Evolutionary conservation across 2,113 vertebrate genomes (phyloP), one percentile per base, ranked within the genome.

Genomic region (Bettongia penicillata): DNA sequence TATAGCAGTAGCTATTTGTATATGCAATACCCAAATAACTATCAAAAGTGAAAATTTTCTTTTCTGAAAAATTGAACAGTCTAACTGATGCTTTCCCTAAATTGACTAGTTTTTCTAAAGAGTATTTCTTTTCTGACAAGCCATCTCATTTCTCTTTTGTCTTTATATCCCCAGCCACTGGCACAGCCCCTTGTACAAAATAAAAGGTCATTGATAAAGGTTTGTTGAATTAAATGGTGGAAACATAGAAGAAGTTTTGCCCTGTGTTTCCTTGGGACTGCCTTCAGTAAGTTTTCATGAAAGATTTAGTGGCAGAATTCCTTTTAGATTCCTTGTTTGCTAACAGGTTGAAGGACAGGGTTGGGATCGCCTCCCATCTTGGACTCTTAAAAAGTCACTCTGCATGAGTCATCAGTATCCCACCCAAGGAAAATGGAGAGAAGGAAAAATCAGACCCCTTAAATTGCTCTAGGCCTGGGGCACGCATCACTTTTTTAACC

Each of bases 391-490:
- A 93, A 96, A 96, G 84, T 52, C 94, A 93, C 90, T 92, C 90
- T 92, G 94, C 91, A 90, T 98, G 95, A 97, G 96, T 98, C 95
- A 96, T 96, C 51, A 97, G 93, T 91, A 52, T 96, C 92, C 93
- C 31, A 90, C 53, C 94, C 61, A 95, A 93, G 91, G 61, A 50
- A 93, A 94, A 97, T 96, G 92, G 25, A 90, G 26, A 94, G 51
- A 89, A 96, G 49, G 48, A 91, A 93, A 92, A 84, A 52, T 55
- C 19, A 95, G 98, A 97, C 97, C 94, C 96, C 96, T 97, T 97
- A 98, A 91, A 93, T 94, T 96, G 94, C 95, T 94, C 90, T 91
- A 95, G 57, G 90, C 90, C 89, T 95, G 31, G 43, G 94, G 91
- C 51, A 43, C 49, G 48, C 53, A 92, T 55, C 95, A 89, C 89